Base-by-base conservation (phyloP, 2,797 vertebrate genomes). In the Clarias platycephalus region DNA sequence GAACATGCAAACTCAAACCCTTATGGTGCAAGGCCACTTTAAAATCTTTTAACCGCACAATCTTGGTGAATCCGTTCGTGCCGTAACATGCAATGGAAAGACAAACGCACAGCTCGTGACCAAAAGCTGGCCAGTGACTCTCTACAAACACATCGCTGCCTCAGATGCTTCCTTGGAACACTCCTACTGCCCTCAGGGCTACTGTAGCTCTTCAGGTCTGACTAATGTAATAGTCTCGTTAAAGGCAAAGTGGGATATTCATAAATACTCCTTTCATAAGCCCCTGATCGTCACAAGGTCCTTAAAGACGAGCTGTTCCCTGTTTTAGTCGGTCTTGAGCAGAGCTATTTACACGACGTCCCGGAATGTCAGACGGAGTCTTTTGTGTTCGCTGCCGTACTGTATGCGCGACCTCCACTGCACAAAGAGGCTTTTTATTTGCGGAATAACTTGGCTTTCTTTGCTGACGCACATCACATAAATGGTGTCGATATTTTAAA, bases 351-450 rank as follows among this genome's bases (percentile, higher is more conserved):
- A 40, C 6, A n/a, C 22, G 26, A 57, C 26, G 31, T 24, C 31
- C 31, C 10, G 10, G 28, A 10, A 8, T 40, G 57, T 6, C 0
- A 40, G 31, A 77, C 22, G 6, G 16, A 78, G 76, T 44, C 58
- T 15, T 79, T 63, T 79, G 58, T 63, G 10, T 63, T 60, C 5
- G 8, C 31, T 24, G 75, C 57, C 16, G 20, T 37, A 16, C 55
- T 37, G 28, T 37, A n/a, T 40, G 13, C n/a, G 20, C 62, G 75
- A 79, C 60, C 77, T 28, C 37, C 60, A 28, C 75, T 79, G 76
- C 26, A 62, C 75, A 58, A n/a, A 37, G 57, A 57, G 8, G 1
- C 8, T 5, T 28, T 55, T 2, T 57, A 31, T 4, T 58, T 57
- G 3, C 31, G 57, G 53, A 8, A 57, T 20, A 22, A 77, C 31